Evolutionary conservation across 2,113 vertebrate species (phyloP), one percentile per base, ranked within the genome.

Genomic region (Notarius lentiginosus): DNA sequence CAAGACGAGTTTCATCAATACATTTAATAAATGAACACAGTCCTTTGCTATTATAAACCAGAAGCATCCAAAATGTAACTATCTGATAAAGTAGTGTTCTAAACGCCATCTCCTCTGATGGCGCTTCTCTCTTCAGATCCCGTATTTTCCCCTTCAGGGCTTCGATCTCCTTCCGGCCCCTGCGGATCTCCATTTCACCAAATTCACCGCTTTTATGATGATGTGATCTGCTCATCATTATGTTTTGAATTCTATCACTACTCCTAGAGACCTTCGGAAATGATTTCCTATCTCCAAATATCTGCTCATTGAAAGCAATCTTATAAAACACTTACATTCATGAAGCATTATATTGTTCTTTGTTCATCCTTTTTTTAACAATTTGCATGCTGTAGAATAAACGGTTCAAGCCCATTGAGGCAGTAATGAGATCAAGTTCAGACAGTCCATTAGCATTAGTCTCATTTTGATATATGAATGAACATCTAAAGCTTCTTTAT

Each of bases 391-490:
- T 55, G 49, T 17, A 24, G 17, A 63, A 53, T 79, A 53, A 76
- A 77, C 34, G n/a, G 14, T 79, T 75, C 53, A 75, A 47, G 34
- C 24, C 18, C 20, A 15, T 24, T 79, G 61, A 30, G 41, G 63
- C 49, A 12, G 14, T 56, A 73, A 63, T 51, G 14, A 49, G 63
- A 80, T 79, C 55, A 86, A 41, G 55, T 17, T 22, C 7, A 85
- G 53, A 68, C 61, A 68, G 49, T 24, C 60, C 53, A 58, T 79
- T 86, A 79, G 84, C 22, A 41, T 65, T 49, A 30, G 34, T 68
- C 76, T 41, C 84, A 18, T 18, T 79, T 56, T 80, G 27, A 56
- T 85, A 79, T 79, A 79, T 79, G 61, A 55, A 79, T 77, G 60
- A 80, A 86, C 70, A 68, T 66, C 60, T 53, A 56, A 86, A 47